Base-by-base conservation (phyloP, 2,797 vertebrate species). In the Bradypodion pumilum region DNA sequence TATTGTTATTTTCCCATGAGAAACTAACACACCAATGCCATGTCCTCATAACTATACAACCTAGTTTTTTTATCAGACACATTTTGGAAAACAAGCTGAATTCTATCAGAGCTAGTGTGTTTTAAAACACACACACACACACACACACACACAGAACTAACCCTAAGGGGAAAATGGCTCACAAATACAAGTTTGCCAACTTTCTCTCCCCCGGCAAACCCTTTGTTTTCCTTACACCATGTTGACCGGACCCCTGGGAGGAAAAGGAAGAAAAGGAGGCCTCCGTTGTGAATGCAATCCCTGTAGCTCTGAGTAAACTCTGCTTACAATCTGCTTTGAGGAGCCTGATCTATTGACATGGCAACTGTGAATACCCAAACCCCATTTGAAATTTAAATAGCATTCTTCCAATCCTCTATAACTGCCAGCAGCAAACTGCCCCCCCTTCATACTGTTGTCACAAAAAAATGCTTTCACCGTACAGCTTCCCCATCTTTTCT, bases 381-480 rank as follows among this genome's bases (percentile, higher is more conserved):
- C 92, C 90, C 91, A 92, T 94, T 94, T 91, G 92, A 94, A 95
- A 94, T 94, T 93, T 85, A 94, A 95, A 94, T 94, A 82, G 90
- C 91, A 89, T 91, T 92, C 90, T 91, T 94, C 92, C 85, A 91
- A 88, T 86, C 91, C 86, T 87, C 82, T 85, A 79, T 89, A 92
- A 93, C 92, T 92, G 91, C 90, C 90, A 89, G 86, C 85, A 83
- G 0, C n/a, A 0, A 88, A 92, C 89, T 90, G 91, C 25, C 3
- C 88, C 90, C 91, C 85, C 89, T 90, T 87, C 1, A 29, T 0
- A 87, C 87, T 87, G 1, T 89, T 90, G 89, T 93, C 87, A 89
- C 88, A 83, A 37, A 89, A 89, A 89, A 89, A 90, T 90, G 91
- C 90, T 95, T 94, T 93, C 90, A 85, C 83, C 85, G 84, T 91